Percentiles rank a stretch among this genome's conserved stretches.
phyloP scores from a whole-genome alignment of 2,888 invertebrate species.

The Maniola hyperantus region DNA sequence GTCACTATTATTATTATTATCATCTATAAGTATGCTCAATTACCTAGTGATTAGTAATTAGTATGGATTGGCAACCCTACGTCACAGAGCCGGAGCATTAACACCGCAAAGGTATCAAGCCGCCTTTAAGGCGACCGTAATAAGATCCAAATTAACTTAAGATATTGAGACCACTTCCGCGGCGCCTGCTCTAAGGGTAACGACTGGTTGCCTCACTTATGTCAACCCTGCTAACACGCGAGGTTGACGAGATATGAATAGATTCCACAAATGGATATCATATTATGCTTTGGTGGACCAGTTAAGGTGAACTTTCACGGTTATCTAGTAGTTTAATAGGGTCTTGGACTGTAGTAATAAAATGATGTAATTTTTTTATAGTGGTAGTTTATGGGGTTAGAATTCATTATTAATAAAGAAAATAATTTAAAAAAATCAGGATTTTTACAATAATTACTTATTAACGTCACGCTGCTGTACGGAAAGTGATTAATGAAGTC shows the following conservation, averaged over 20 bases:
- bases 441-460: too few relatives aligned
- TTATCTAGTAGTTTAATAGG: too few relatives aligned
- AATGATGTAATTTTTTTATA: too few relatives aligned
- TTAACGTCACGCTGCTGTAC: too few relatives aligned
- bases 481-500: too few relatives aligned
- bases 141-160: conserved; percentile 11
- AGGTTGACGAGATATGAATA: neutral
- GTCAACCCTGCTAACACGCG: conserved; percentile 3
- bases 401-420: too few relatives aligned
- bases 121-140: neutral
- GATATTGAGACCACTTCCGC: conserved; percentile 17
- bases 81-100: neutral
- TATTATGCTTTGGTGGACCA: neutral
- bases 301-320: neutral
- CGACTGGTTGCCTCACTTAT: conserved; percentile 16
- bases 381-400: too few relatives aligned
- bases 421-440: too few relatives aligned
- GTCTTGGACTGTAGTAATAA: too few relatives aligned
- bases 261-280: neutral
- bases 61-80: conserved; percentile 9
- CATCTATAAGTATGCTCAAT: too few relatives aligned
- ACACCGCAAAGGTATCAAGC: conserved; percentile 1
- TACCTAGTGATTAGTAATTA: neutral
- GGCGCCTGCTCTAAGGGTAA: conserved; percentile 30
- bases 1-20: too few relatives aligned